These are phyloP conservation scores for Peromyscus aztecus DNA, from an alignment of 2,797 vertebrate genomes.

Conservation along the genomic window DNA sequence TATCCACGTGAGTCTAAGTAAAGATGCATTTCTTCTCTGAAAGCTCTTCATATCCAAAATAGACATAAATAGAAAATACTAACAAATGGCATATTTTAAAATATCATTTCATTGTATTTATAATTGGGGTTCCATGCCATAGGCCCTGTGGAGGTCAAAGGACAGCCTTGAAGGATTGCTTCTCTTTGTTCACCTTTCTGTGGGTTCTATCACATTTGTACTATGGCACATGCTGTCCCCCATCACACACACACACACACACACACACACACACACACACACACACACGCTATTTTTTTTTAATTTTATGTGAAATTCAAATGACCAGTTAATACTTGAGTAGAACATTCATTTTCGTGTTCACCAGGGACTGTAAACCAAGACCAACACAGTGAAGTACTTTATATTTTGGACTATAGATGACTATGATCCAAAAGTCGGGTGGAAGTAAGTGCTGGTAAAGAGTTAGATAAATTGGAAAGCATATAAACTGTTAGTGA, in stretches of 20 bases:
- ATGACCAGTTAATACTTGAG: neutral
- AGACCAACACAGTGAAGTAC: conserved; percentile 7
- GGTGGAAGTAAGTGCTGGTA: neutral
- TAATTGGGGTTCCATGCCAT: neutral
- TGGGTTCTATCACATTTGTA: neutral
- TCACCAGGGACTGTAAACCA: conserved; percentile 9
- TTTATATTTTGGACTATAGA: neutral
- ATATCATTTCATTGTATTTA: neutral
- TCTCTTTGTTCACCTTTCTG: neutral
- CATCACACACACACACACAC: neutral
- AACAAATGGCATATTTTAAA: neutral
- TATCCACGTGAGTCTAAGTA: conserved; percentile 50
- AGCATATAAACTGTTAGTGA: neutral
- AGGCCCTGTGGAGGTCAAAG: neutral
- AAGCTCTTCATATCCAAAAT: conserved; percentile 53
- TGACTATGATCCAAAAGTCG: neutral
- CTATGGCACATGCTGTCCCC: too few relatives aligned
- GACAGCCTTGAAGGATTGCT: neutral
- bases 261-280: neutral
- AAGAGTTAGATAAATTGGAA: conserved; percentile 35
- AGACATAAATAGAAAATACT: conserved; percentile 38
- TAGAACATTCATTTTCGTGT: neutral
- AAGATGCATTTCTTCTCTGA: neutral
- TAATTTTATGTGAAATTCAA: neutral
- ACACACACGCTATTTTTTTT: neutral